Evolutionary conservation across 2,888 invertebrate genomes (phyloP).

Genomic region (Acrobasis consociella): DNA sequence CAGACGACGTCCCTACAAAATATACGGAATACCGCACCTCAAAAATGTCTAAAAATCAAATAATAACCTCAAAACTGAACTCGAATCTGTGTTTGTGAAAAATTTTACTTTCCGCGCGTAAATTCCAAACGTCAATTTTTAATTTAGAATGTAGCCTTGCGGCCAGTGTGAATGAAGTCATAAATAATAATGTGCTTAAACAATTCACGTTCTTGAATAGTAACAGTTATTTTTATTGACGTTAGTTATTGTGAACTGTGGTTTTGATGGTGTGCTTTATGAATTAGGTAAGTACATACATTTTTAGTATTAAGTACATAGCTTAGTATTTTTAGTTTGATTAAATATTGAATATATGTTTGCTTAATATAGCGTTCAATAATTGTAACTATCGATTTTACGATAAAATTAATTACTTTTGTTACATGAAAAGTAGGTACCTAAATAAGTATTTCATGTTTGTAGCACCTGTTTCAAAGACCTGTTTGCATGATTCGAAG

Average conservation of each 20-base stretch:
- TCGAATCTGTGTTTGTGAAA: conserved; percentile 32
- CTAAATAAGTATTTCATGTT: neutral
- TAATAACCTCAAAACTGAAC: conserved; percentile 41
- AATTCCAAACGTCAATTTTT: conserved; percentile 44
- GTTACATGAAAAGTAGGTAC: neutral
- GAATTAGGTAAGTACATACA: conserved; percentile 2
- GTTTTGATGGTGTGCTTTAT: conserved; percentile 2
- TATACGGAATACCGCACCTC: conserved; percentile 37
- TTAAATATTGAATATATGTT: no score
- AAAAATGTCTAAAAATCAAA: conserved; percentile 37
- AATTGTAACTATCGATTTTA: neutral
- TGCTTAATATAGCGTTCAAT: no score
- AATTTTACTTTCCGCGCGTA: conserved; percentile 38
- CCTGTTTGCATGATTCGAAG: neutral
- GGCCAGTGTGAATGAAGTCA: conserved; percentile 51
- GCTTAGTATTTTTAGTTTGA: neutral
- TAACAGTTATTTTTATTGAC: conserved; percentile 29
- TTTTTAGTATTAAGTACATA: neutral
- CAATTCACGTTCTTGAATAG: conserved; percentile 40
- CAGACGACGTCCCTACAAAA: conserved; percentile 44
- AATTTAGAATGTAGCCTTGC: conserved; percentile 50
- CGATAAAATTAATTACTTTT: neutral
- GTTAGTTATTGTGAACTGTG: conserved; percentile 29
- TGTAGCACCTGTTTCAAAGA: neutral
- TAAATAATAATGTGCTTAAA: conserved; percentile 44